Evolutionary conservation across 2,113 vertebrate species (phyloP), one percentile per base, ranked within the genome.

Genomic region (Sialia sialis): DNA sequence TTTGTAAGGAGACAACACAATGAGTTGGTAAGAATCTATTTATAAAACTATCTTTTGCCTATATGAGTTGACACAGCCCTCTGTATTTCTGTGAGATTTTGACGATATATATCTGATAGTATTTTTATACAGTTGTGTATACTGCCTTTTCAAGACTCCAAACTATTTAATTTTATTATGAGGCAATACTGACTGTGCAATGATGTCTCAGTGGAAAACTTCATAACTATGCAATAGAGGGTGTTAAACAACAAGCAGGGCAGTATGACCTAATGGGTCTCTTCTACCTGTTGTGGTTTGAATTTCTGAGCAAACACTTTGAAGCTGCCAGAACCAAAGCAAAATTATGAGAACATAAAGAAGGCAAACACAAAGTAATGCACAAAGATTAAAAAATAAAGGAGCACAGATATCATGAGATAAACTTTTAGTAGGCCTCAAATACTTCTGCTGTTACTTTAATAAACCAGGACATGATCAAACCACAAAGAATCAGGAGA

Each of bases 201-300:
- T 62, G 54, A 41, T 55, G 11, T 87, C n/a, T 74, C 58, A 73
- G 41, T 69, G 62, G 52, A 94, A 82, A 82, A 82, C 66, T 68
- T 94, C 9, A 2, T 34, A 79, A 43, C 39, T 82, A 17, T 41
- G 77, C 69, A 91, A 82, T 9, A 68, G 38, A 48, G 64, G 52
- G 11, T 87, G 56, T 81, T 79, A 75, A 75, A 84, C 41, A 90
- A 70, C 39, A 60, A 46, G 39, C 67, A 85, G 27, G 30, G 44
- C n/a, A 94, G 64, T 94, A 87, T 84, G 54, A 79, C 36, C 87
- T 82, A 52, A 68, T 73, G 17, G 7, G 25, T 70, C 60, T 89
- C 90, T 81, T 95, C 70, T 94, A 56, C 73, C 58, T 94, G 34
- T 66, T 89, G 82, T 74, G 30, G 63, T 91, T 85, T 76, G 41